These are phyloP conservation scores for Tricholaema leucomelas DNA, from an alignment of 2,113 vertebrate genomes.

Conservation along the genomic window DNA sequence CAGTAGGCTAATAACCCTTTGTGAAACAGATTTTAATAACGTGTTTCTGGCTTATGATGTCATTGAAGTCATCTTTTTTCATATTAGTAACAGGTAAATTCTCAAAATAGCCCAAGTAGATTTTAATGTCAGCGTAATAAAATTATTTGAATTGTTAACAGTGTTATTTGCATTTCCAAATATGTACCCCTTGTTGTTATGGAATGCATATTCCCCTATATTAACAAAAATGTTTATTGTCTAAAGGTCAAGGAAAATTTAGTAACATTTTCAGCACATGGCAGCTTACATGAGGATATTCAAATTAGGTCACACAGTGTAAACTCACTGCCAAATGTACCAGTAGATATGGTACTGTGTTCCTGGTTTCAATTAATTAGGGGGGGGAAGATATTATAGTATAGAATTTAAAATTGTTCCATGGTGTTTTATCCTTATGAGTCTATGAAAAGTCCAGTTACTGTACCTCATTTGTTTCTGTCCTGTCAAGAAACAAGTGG, in stretches of 20 bases:
- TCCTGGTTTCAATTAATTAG: neutral
- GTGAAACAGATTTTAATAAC: slow-evolving; percentile 68
- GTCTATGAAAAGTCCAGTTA: neutral
- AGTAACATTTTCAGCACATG: neutral
- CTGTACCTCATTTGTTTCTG: neutral
- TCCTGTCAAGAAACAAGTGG: neutral
- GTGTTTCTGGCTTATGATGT: slow-evolving; percentile 68
- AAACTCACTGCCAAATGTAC: neutral
- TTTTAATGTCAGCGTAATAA: slow-evolving; percentile 72
- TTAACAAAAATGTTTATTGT: neutral
- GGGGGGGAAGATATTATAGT: neutral
- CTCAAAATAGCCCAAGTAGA: slow-evolving; percentile 65
- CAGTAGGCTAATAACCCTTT: slow-evolving; percentile 58
- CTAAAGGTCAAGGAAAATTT: slow-evolving; percentile 22
- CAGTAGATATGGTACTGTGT: neutral
- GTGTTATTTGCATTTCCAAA: slow-evolving; percentile 53
- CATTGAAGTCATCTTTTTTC: slow-evolving; percentile 70
- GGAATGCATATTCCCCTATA: neutral
- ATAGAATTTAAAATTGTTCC: neutral
- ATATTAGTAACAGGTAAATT: slow-evolving; percentile 56
- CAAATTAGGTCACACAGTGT: neutral
- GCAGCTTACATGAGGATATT: neutral
- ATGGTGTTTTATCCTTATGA: neutral
- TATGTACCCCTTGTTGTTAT: slow-evolving; percentile 30
- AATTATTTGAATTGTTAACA: slow-evolving; percentile 66